A percentile compares a stretch with the other conserved stretches of the same genome.
Evolutionary conservation across 2,888 invertebrate species (phyloP).

Genomic region (Unio pictorum): DNA sequence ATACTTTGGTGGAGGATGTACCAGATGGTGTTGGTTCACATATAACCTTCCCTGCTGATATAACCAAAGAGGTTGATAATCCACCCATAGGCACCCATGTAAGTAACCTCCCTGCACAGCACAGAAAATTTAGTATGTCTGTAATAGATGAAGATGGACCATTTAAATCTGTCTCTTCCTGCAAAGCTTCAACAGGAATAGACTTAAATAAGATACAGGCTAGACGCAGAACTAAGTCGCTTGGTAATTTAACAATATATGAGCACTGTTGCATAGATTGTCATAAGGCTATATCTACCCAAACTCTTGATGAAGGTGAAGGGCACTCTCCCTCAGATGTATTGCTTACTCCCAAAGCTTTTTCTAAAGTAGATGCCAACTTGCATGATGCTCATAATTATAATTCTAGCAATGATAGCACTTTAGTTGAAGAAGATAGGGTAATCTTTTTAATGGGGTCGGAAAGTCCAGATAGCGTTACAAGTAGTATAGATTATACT

Average conservation of each 20-base stretch:
- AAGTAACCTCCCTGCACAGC: slow-evolving; percentile 34
- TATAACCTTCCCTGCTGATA: slow-evolving; percentile 13
- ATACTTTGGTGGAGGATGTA: background rate
- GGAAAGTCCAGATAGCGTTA: too few species aligned
- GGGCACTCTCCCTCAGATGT: slow-evolving; percentile 26
- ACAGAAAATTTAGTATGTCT: slow-evolving; percentile 39
- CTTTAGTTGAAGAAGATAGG: too few species aligned
- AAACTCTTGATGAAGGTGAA: slow-evolving; percentile 33
- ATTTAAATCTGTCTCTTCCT: slow-evolving; percentile 29
- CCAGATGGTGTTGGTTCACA: slow-evolving; percentile 13
- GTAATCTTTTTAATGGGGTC: too few species aligned
- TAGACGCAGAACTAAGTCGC: slow-evolving; percentile 34
- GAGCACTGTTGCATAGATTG: slow-evolving; percentile 2
- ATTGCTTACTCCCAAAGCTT: too few species aligned
- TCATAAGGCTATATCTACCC: slow-evolving; percentile 14
- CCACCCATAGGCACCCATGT: slow-evolving; percentile 9
- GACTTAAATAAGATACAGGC: slow-evolving; percentile 24
- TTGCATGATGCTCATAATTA: too few species aligned
- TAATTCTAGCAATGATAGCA: too few species aligned
- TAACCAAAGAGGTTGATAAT: slow-evolving; percentile 11
- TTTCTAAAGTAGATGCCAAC: too few species aligned
- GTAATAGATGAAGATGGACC: slow-evolving; percentile 33
- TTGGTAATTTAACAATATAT: slow-evolving; percentile 20
- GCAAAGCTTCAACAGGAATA: slow-evolving; percentile 31
- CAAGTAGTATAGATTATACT: too few species aligned